These are phyloP conservation scores for Xyrichtys novacula DNA, from an alignment of 2,797 vertebrate genomes.

Conservation along the genomic window DNA sequence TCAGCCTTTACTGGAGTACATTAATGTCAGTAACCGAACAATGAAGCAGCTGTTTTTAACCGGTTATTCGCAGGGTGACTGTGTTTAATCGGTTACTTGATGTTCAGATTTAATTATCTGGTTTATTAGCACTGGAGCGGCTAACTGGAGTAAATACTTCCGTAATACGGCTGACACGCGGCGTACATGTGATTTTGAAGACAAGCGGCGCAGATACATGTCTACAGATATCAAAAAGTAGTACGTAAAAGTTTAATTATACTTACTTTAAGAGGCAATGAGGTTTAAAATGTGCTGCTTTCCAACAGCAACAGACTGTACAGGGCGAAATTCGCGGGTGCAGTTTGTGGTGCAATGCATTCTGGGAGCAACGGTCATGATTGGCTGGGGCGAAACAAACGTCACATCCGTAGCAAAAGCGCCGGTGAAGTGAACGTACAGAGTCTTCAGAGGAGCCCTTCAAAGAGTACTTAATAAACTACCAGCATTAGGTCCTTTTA, in stretches of 20 bases:
- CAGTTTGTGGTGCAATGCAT: slow-evolving; percentile 64
- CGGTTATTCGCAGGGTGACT: no score
- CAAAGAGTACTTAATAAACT: background rate
- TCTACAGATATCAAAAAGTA: accelerated
- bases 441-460: background rate
- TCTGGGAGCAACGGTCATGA: slow-evolving; percentile 43
- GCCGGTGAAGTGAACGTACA: background rate
- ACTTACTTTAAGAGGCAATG: slow-evolving; percentile 48
- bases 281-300: slow-evolving; percentile 14
- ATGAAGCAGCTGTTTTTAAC: no score
- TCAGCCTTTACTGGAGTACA: no score
- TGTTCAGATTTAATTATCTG: no score
- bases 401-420: slow-evolving; percentile 36
- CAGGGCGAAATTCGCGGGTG: slow-evolving; percentile 54
- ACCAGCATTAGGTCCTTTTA: no score
- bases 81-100: no score
- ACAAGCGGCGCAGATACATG: accelerated
- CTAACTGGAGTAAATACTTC: slow-evolving; percentile 21
- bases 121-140: background rate
- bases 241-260: background rate
- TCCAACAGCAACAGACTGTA: background rate
- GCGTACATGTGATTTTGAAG: background rate
- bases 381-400: slow-evolving; percentile 33
- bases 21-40: no score
- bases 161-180: slow-evolving; percentile 7